Conservation (phyloP, 2,888 invertebrate genomes). For the Therioaphis trifolii region DNA sequence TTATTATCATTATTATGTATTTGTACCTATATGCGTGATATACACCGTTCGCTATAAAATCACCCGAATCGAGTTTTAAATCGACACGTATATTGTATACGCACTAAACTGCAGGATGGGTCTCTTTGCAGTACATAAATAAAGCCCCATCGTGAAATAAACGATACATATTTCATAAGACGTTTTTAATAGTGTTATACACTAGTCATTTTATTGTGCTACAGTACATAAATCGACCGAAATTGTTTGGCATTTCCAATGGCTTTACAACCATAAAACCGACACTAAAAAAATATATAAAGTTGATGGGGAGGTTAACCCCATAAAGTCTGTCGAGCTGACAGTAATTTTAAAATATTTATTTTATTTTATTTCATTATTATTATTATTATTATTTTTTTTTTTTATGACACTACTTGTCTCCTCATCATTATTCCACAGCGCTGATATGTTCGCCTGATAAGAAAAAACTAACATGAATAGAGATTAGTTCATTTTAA, state of each 20-base stretch:
- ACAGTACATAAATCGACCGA: conserved; percentile 44
- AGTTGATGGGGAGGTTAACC: conserved; percentile 48
- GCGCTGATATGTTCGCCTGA: conserved; percentile 20
- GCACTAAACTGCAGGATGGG: neutral
- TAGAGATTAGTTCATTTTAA: conserved; percentile 31
- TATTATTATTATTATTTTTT: too few relatives aligned
- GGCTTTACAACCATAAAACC: conserved; percentile 52
- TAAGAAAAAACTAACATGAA: conserved; percentile 21
- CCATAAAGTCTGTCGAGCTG: conserved; percentile 43
- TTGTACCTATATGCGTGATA: neutral
- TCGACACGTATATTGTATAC: neutral
- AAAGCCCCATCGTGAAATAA: conserved; percentile 25
- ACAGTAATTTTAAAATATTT: conserved; percentile 46
- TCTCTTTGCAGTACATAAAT: conserved; percentile 18
- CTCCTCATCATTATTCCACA: conserved; percentile 17
- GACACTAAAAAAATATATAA: conserved; percentile 43
- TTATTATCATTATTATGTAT: neutral
- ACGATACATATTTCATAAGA: conserved; percentile 54
- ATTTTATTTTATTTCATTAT: too few relatives aligned
- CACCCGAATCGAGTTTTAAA: neutral
- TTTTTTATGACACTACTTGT: conserved; percentile 49
- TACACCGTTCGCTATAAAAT: neutral
- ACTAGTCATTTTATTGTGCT: conserved; percentile 49
- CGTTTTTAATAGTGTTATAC: conserved; percentile 46
- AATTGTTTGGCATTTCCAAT: conserved; percentile 57